phyloP scores from a whole-genome alignment of 2,797 vertebrate genomes.

The Halcyon badia region DNA sequence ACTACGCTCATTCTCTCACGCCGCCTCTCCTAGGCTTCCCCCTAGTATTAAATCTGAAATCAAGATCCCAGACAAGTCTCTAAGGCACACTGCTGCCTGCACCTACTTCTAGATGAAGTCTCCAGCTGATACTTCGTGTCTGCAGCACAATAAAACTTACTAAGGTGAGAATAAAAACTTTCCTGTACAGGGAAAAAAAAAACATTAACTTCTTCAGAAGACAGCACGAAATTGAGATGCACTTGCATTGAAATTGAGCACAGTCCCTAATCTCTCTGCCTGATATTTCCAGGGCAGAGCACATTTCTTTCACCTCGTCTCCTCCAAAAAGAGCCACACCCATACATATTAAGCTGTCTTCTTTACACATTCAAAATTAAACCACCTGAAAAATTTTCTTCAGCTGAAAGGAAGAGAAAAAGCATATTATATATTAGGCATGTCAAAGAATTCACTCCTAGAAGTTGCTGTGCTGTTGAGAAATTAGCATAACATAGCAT shows the following conservation, averaged over 20 bases:
- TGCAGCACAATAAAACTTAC: background rate
- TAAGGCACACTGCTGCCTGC: background rate
- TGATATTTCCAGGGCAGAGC: background rate
- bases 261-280: background rate
- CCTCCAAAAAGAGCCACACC: background rate
- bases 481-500: background rate
- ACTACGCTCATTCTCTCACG: background rate
- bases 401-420: background rate
- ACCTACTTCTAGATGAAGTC: background rate
- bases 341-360: background rate
- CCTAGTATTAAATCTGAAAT: background rate
- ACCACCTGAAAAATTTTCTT: background rate
- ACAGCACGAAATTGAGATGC: background rate
- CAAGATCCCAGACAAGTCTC: background rate
- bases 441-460: background rate
- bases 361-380: background rate
- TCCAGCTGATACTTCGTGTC: background rate
- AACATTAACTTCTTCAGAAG: background rate
- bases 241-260: background rate
- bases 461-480: background rate
- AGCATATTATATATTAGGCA: background rate
- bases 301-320: background rate
- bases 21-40: background rate
- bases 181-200: background rate
- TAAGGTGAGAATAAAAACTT: background rate